A percentile compares a stretch with the other conserved stretches of the same genome.
These are phyloP conservation scores for Micrasema minimum DNA, from an alignment of 1,140 invertebrate genomes.

Conservation along the genomic window DNA sequence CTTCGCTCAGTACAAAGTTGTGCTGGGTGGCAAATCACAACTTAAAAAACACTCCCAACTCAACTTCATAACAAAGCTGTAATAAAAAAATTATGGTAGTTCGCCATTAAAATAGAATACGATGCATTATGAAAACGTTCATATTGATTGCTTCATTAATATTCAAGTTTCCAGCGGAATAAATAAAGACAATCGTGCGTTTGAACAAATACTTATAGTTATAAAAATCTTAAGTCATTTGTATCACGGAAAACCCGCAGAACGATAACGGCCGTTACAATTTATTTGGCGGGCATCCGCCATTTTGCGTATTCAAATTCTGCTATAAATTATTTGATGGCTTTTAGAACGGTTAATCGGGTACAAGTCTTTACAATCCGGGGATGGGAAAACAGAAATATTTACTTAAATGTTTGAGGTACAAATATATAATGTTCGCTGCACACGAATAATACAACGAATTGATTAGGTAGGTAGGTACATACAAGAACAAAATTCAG, in stretches of 20 bases:
- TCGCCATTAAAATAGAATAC: too few relatives aligned
- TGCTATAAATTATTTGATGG: constrained; percentile 36
- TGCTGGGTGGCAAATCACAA: too few relatives aligned
- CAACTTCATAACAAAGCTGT: too few relatives aligned
- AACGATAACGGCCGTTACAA: not conserved
- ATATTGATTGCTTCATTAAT: too few relatives aligned
- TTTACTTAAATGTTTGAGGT: constrained; percentile 2
- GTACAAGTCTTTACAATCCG: constrained; percentile 7
- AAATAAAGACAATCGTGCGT: constrained; percentile 10
- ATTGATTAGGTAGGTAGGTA: too few relatives aligned
- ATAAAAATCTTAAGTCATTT: constrained; percentile 11
- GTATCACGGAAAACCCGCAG: not conserved
- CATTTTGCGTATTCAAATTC: constrained; percentile 21
- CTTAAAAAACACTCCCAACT: too few relatives aligned
- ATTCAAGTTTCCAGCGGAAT: not conserved
- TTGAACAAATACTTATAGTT: constrained; percentile 8
- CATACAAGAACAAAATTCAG: not conserved
- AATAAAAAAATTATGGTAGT: too few relatives aligned
- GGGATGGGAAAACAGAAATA: constrained; percentile 11
- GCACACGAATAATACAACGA: not conserved
- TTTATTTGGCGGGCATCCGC: constrained; percentile 24
- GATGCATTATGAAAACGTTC: too few relatives aligned
- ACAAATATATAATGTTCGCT: constrained; percentile 10
- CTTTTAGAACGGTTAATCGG: constrained; percentile 26
- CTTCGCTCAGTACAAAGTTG: too few relatives aligned